Base-by-base conservation (phyloP, 1,140 invertebrate species). In the Radopholus similis region DNA sequence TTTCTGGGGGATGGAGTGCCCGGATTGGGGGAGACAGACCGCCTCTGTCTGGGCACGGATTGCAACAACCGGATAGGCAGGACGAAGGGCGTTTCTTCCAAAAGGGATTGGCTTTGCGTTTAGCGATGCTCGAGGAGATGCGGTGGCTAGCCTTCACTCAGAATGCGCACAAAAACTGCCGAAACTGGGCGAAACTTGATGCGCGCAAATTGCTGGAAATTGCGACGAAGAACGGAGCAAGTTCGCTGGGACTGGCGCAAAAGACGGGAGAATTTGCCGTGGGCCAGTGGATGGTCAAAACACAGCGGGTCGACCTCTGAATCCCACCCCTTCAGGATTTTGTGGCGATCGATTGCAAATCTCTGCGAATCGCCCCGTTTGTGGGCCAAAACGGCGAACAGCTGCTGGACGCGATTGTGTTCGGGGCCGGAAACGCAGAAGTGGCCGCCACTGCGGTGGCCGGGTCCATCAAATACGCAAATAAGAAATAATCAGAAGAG, bases 1-100 rank as follows among this genome's bases (percentile, higher is more conserved):
- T 80, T 80, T 56, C 51, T 80, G 15, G 78, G 78, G 4, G 78
- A 80, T 62, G 78, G 78, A 23, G 74, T 80, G 40, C 78, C 78
- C 1, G 34, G 51, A 21, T 34, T 80, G 26, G 66, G 38, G 28
- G 73, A 79, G 40, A 54, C n/a, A 18, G 64, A 77, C 30, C 51
- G 63, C n/a, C 32, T 80, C n/a, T 77, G 70, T 47, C 54, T 80
- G 8, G 78, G 78, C 55, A 82, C 78, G 0, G 78, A 80, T 57
- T 80, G 78, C 32, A 80, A 80, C 42, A 80, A 80, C 60, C 67
- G 78, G 54, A 68, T 82, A 4, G 72, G 67, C 30, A 47, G 18
- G 13, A 18, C 23, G 9, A 15, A 2, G 6, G n/a, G 6, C 44
- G 6, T 11, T 58, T 58, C 23, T 5, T 62, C 21, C 32, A 32